Conservation (phyloP, 1,140 invertebrate genomes). For the Tetramorium alpestre region DNA sequence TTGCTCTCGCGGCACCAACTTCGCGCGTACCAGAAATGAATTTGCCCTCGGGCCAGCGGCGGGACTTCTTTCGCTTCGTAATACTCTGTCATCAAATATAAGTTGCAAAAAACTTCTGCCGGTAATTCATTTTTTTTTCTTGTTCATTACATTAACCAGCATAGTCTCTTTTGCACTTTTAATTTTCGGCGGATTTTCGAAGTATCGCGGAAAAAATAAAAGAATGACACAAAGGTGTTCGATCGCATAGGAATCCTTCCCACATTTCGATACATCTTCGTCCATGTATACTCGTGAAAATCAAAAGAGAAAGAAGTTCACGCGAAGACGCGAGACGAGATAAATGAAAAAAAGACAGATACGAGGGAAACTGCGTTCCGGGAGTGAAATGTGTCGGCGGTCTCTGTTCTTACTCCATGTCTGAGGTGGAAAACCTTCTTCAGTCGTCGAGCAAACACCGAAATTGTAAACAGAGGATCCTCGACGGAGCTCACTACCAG, state of each 20-base stretch:
- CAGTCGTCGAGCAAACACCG: conserved; percentile 61
- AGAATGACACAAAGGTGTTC: background rate
- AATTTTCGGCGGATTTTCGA: background rate
- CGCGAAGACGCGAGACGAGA: background rate
- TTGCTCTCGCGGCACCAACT: conserved; percentile 4
- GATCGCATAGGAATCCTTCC: background rate
- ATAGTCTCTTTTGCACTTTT: background rate
- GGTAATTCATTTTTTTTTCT: background rate
- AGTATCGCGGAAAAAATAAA: background rate
- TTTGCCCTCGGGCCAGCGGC: conserved; percentile 45
- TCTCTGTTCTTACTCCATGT: conserved; percentile 18
- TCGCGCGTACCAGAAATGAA: conserved; percentile 54
- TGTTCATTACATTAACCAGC: conserved; percentile 20
- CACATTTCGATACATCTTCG: background rate
- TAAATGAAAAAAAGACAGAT: conserved; percentile 25
- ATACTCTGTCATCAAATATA: conserved; percentile 29
- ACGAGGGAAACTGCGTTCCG: conserved; percentile 17
- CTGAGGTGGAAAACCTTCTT: conserved; percentile 49
- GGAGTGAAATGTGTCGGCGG: conserved; percentile 6
- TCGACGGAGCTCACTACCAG: conserved; percentile 43
- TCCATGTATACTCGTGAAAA: background rate
- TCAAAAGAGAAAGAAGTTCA: background rate
- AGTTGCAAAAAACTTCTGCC: conserved; percentile 54
- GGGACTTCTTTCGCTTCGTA: background rate
- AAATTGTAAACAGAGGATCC: conserved; percentile 70